Evolutionary conservation across 2,888 invertebrate species (phyloP).

Genomic region (Pediacus dermestoides): DNA sequence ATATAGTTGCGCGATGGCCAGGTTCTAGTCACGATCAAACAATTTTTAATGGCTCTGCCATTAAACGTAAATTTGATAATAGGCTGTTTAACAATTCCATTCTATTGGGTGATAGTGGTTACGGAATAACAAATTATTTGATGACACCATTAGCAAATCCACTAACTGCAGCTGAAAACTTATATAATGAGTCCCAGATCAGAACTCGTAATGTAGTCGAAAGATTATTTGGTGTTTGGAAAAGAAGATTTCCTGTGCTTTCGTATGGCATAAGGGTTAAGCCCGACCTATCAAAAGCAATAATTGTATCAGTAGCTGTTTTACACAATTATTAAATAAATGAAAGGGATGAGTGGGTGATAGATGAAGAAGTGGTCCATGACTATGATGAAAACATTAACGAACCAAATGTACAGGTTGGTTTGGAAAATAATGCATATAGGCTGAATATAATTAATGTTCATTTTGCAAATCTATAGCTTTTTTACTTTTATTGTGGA

Average conservation of each 20-base stretch:
- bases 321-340: no score
- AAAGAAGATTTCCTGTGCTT: constrained; percentile 5
- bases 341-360: no score
- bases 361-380: no score
- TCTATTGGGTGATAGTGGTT: constrained; percentile 31
- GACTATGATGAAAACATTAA: no score
- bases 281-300: neutral
- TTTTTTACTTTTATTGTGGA: no score
- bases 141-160: constrained; percentile 24
- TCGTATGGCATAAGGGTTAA: neutral
- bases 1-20: constrained; percentile 12
- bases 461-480: no score
- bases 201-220: constrained; percentile 26
- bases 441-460: no score
- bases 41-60: constrained; percentile 9
- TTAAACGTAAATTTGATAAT: constrained; percentile 9
- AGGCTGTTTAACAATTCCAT: constrained; percentile 10
- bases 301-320: constrained; percentile 3
- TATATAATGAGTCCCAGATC: constrained; percentile 27
- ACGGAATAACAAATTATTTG: constrained; percentile 24
- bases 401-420: no score
- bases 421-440: no score
- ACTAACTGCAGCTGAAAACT: constrained; percentile 16
- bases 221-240: constrained; percentile 27
- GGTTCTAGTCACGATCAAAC: constrained; percentile 10